Percentiles rank a stretch among this genome's conserved stretches.
phyloP scores from a whole-genome alignment of 1,140 invertebrate genomes.

The Drosophila sproati region DNA sequence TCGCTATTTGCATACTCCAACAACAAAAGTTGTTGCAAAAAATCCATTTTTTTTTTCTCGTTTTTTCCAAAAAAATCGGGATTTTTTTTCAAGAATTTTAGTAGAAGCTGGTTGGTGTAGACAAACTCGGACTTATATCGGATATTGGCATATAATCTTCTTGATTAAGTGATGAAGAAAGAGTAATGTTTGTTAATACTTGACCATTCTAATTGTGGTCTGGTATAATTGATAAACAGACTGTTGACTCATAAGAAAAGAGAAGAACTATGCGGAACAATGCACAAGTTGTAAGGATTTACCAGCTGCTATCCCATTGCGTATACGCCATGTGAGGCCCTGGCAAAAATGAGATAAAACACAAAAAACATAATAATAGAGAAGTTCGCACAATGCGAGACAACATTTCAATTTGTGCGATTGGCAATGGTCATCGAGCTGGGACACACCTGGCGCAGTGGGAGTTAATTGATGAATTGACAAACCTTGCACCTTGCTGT shows the following conservation, averaged over 20 bases:
- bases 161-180: too few relatives aligned
- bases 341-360: not conserved
- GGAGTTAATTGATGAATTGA: conserved; percentile 70
- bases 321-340: conserved; percentile 56
- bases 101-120: too few relatives aligned
- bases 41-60: too few relatives aligned
- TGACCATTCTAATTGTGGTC: too few relatives aligned
- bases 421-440: conserved; percentile 18
- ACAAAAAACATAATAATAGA: not conserved
- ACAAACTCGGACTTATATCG: too few relatives aligned
- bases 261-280: not conserved
- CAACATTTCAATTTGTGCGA: conserved; percentile 50
- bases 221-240: too few relatives aligned
- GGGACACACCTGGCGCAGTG: conserved; percentile 50
- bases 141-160: too few relatives aligned
- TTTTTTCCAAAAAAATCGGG: too few relatives aligned
- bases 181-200: too few relatives aligned
- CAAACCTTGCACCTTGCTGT: conserved; percentile 23
- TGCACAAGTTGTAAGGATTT: not conserved
- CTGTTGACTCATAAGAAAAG: too few relatives aligned
- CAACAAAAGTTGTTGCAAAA: too few relatives aligned
- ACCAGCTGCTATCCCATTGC: conserved; percentile 41
- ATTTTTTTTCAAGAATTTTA: too few relatives aligned
- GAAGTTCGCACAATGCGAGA: not conserved
- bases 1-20: not conserved